Percentiles rank a stretch among this genome's conserved stretches.
Conservation (phyloP, 2,888 invertebrate genomes). For the Disparrhopalites patrizii region DNA sequence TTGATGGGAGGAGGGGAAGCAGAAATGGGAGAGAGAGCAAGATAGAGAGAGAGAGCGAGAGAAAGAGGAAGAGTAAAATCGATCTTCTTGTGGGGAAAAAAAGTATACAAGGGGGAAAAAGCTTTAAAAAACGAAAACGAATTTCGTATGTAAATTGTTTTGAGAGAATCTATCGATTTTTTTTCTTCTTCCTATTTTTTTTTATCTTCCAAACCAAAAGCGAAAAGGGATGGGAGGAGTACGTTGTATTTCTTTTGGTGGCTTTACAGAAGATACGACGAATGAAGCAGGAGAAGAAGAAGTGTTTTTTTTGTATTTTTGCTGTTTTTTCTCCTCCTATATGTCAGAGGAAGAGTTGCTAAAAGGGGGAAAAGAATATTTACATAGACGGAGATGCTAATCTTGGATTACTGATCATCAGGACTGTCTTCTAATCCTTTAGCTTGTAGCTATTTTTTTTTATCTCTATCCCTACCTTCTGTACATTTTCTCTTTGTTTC, state of each 20-base stretch:
- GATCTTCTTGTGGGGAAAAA: conserved; percentile 32
- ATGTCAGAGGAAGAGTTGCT: conserved; percentile 14
- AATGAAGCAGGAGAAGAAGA: too few species aligned
- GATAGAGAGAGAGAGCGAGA: conserved; percentile 1
- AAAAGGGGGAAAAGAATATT: too few species aligned
- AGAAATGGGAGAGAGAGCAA: conserved; percentile 22
- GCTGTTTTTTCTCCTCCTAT: conserved; percentile 25
- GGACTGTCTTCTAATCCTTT: conserved; percentile 32
- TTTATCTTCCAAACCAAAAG: neutral
- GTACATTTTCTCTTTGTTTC: neutral
- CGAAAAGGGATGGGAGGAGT: conserved; percentile 12
- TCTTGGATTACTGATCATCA: conserved; percentile 34
- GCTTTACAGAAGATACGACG: too few species aligned
- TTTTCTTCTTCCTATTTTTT: conserved; percentile 29
- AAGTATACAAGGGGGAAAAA: conserved; percentile 35
- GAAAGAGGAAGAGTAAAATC: conserved; percentile 23
- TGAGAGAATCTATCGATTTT: conserved; percentile 47
- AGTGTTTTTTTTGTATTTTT: too few species aligned
- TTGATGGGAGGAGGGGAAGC: neutral
- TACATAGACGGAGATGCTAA: conserved; percentile 33
- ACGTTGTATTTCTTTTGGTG: too few species aligned
- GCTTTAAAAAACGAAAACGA: conserved; percentile 43
- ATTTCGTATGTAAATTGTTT: conserved; percentile 49
- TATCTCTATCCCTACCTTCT: neutral
- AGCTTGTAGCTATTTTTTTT: conserved; percentile 25